Evolutionary conservation across 2,797 vertebrate genomes (phyloP).

Genomic region (Limnodromus scolopaceus): DNA sequence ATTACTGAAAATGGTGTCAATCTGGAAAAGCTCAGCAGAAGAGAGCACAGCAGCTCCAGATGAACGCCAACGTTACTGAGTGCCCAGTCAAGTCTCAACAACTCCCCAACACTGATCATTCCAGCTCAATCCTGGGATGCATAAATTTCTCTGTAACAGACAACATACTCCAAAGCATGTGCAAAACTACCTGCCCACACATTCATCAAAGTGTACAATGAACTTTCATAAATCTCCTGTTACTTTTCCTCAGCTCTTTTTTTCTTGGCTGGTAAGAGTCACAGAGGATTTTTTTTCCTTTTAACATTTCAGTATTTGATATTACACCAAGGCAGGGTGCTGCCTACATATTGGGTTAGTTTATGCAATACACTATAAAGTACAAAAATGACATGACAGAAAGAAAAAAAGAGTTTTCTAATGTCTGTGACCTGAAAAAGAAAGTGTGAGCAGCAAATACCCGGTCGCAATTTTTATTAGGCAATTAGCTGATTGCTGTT

Average conservation of each 20-base stretch:
- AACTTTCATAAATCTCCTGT: slow-evolving; percentile 38
- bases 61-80: not conserved
- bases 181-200: slow-evolving; percentile 27
- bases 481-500: slow-evolving; percentile 53
- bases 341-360: slow-evolving; percentile 36
- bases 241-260: not conserved
- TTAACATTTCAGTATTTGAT: slow-evolving; percentile 44
- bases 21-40: not conserved
- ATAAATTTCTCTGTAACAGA: not conserved
- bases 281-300: slow-evolving; percentile 16
- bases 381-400: not conserved
- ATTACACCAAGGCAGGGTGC: slow-evolving; percentile 14
- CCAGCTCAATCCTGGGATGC: not conserved
- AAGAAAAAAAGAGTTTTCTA: slow-evolving; percentile 3
- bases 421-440: slow-evolving; percentile 26
- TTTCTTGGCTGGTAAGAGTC: not conserved
- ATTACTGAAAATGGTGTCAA: not conserved
- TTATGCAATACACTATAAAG: slow-evolving; percentile 26
- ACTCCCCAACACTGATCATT: not conserved
- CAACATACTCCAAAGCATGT: not conserved
- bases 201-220: not conserved
- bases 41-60: not conserved
- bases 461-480: not conserved
- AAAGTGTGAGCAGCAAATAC: not conserved
- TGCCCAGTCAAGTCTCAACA: not conserved